Conservation (phyloP, 2,888 invertebrate species). For the Eristalinus sepulchralis region DNA sequence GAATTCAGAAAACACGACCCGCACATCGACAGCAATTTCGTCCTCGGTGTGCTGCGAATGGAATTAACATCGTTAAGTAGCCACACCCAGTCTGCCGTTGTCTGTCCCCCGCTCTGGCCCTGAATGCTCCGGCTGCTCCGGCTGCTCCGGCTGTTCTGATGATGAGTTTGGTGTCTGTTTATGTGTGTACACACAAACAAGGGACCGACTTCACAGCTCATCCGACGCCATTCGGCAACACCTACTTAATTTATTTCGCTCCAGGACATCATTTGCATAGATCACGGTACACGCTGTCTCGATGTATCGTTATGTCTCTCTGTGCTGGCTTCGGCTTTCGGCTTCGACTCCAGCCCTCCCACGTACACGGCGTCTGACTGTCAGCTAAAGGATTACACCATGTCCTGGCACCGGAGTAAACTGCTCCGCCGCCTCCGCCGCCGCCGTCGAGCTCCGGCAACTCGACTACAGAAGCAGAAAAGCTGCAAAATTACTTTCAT, state of each 20-base stretch:
- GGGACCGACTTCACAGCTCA: constrained; percentile 63
- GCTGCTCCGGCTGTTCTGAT: not conserved
- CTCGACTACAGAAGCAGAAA: constrained; percentile 33
- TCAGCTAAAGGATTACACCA: constrained; percentile 64
- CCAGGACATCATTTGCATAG: constrained; percentile 71
- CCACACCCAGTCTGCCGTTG: constrained; percentile 62
- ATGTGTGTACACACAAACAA: constrained; percentile 54
- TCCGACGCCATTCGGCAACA: constrained; percentile 67
- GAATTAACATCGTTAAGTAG: constrained; percentile 70
- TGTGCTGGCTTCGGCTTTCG: constrained; percentile 6
- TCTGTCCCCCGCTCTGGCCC: not conserved
- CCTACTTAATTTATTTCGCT: constrained; percentile 71
- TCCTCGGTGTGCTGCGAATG: constrained; percentile 52
- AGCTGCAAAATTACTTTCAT: constrained; percentile 65
- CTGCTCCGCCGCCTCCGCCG: no score
- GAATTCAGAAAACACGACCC: constrained; percentile 59
- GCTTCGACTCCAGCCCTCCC: constrained; percentile 6
- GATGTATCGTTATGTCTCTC: constrained; percentile 13
- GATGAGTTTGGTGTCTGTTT: not conserved
- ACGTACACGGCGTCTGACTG: constrained; percentile 39
- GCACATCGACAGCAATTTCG: constrained; percentile 60
- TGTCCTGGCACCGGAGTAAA: constrained; percentile 30
- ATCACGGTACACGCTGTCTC: constrained; percentile 52
- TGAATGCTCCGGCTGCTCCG: not conserved
- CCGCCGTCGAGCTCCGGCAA: not conserved